These are phyloP conservation scores for Plemyria rubiginata DNA, from an alignment of 2,888 invertebrate species.

Conservation along the genomic window DNA sequence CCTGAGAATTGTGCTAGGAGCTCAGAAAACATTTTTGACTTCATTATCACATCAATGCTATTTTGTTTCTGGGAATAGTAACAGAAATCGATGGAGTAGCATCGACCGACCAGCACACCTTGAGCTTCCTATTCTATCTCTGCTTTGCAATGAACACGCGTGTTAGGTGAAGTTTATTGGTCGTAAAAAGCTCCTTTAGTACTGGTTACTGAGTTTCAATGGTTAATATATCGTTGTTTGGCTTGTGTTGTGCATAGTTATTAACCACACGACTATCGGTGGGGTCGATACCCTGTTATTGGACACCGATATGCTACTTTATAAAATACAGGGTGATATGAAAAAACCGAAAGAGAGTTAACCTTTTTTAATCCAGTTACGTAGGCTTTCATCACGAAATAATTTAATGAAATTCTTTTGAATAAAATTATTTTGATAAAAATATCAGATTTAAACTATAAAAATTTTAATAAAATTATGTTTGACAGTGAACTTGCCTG, in stretches of 20 bases:
- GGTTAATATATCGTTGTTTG: conserved; percentile 64
- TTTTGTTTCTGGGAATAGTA: conserved; percentile 66
- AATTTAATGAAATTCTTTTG: too few species aligned
- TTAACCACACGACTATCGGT: conserved; percentile 45
- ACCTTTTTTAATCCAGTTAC: too few species aligned
- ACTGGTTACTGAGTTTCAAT: conserved; percentile 62
- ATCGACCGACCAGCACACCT: conserved; percentile 52
- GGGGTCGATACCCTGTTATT: conserved; percentile 35
- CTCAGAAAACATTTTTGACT: conserved; percentile 31
- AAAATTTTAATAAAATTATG: too few species aligned
- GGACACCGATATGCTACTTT: conserved; percentile 27
- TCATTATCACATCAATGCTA: conserved; percentile 60
- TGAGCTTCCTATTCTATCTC: conserved; percentile 54
- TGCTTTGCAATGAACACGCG: conserved; percentile 40
- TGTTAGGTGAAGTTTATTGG: conserved; percentile 45
- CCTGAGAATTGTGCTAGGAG: conserved; percentile 3
- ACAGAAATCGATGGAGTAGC: conserved; percentile 66
- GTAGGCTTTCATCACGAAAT: too few species aligned
- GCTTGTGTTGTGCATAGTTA: conserved; percentile 66
- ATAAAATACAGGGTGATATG: not conserved
- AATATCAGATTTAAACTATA: too few species aligned
- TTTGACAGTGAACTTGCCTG: too few species aligned
- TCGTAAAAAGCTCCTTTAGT: conserved; percentile 52
- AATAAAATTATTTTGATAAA: too few species aligned
- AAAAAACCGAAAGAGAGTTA: not conserved